phyloP scores from a whole-genome alignment of 1,140 invertebrate species.

The Psix sp. region DNA sequence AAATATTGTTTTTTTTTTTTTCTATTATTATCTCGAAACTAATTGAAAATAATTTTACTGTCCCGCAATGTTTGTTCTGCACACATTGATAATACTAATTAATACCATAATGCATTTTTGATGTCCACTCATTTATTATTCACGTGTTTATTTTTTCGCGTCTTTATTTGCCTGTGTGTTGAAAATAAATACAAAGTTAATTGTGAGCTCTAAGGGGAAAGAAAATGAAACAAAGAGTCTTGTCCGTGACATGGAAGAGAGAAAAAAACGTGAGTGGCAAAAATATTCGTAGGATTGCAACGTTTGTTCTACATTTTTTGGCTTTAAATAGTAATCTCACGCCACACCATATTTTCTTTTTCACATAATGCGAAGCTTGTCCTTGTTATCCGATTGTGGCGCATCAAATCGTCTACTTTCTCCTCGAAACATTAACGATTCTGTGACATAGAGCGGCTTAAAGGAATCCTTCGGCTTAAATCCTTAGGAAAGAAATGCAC shows the following conservation, averaged over 20 bases:
- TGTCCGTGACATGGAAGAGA: slow-evolving; percentile 1
- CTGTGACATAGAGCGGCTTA: slow-evolving; percentile 52
- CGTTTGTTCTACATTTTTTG: slow-evolving; percentile 33
- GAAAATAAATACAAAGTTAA: too few relatives aligned
- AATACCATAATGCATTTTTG: too few relatives aligned
- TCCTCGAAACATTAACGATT: slow-evolving; percentile 59
- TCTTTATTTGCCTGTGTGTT: too few relatives aligned
- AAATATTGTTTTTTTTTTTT: too few relatives aligned
- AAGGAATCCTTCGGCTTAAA: slow-evolving; percentile 33
- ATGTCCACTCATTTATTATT: too few relatives aligned
- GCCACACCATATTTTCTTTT: slow-evolving; percentile 57
- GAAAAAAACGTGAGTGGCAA: slow-evolving; percentile 10
- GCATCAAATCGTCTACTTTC: slow-evolving; percentile 61
- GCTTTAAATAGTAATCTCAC: slow-evolving; percentile 56
- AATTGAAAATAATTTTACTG: too few relatives aligned
- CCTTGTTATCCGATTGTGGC: slow-evolving; percentile 62
- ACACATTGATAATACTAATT: too few relatives aligned
- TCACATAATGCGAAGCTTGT: slow-evolving; percentile 50
- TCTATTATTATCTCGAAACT: too few relatives aligned
- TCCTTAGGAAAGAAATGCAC: slow-evolving; percentile 30
- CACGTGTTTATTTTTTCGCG: too few relatives aligned
- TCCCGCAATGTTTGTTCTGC: too few relatives aligned
- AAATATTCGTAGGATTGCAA: slow-evolving; percentile 25
- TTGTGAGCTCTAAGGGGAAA: background rate
- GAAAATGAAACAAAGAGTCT: slow-evolving; percentile 5